Percentiles rank a stretch among this genome's conserved stretches.
These are phyloP conservation scores for Lasioglossum zephyrum DNA, from an alignment of 2,888 invertebrate genomes.

Conservation along the genomic window DNA sequence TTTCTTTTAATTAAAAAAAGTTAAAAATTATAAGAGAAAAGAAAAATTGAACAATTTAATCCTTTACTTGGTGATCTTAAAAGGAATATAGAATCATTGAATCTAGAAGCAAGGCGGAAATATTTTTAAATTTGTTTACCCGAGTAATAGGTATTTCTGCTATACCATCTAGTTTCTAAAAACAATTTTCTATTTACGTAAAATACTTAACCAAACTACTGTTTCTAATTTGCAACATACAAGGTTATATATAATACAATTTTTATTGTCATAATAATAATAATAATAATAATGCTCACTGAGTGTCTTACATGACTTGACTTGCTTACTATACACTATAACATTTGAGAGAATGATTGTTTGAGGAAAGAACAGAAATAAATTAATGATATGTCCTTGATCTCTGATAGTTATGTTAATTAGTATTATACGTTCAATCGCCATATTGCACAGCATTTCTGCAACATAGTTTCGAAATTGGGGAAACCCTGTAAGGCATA, in stretches of 20 bases:
- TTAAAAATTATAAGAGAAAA: not conserved
- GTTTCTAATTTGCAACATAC: not conserved
- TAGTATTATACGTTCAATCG: not conserved
- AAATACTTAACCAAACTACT: not conserved
- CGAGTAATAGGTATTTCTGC: not conserved
- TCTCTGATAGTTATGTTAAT: not conserved
- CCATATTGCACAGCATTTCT: not conserved
- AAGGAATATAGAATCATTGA: not conserved
- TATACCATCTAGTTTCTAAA: not conserved
- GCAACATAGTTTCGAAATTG: not conserved
- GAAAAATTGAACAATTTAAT: constrained; percentile 17
- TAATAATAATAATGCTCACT: not conserved
- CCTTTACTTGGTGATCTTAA: constrained; percentile 35
- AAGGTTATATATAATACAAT: not conserved
- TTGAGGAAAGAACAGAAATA: not conserved
- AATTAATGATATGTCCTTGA: not conserved
- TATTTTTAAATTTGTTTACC: too few relatives aligned
- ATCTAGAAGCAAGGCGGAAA: too few relatives aligned
- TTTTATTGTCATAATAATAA: not conserved
- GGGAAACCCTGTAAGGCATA: not conserved
- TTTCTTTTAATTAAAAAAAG: not conserved
- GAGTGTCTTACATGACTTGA: not conserved
- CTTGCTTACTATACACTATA: not conserved
- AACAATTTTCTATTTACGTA: not conserved
- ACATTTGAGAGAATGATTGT: not conserved